Percentiles rank a stretch among this genome's conserved stretches.
These are phyloP conservation scores for Brevimyrus niger DNA, from an alignment of 2,113 vertebrate species.

Conservation along the genomic window DNA sequence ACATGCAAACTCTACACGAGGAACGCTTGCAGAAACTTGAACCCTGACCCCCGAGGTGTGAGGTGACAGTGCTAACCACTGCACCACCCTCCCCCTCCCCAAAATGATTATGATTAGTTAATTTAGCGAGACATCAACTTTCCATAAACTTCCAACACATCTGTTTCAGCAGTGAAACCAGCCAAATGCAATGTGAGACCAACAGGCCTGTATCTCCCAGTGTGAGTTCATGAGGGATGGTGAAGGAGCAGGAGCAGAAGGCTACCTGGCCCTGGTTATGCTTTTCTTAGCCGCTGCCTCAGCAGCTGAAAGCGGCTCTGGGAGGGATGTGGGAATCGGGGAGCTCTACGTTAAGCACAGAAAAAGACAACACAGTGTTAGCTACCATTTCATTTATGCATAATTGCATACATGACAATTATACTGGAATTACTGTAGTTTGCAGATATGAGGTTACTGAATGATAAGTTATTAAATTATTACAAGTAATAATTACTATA, in stretches of 20 bases:
- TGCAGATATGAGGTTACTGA: neutral
- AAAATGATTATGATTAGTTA: neutral
- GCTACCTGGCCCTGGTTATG: slow-evolving; percentile 89
- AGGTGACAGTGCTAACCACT: neutral
- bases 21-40: neutral
- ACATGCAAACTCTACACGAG: neutral
- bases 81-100: no score
- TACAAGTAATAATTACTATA: neutral
- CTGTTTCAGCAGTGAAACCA: neutral
- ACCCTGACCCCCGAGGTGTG: no score
- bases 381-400: neutral
- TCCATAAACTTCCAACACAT: neutral
- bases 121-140: neutral
- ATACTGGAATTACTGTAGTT: neutral
- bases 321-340: slow-evolving; percentile 76
- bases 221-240: neutral
- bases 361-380: neutral
- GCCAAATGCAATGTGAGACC: neutral
- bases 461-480: neutral
- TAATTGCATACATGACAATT: neutral
- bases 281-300: slow-evolving; percentile 90
- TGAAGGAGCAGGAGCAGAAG: neutral
- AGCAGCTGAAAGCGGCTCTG: slow-evolving; percentile 85
- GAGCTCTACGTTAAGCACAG: slow-evolving; percentile 66
- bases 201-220: neutral